Evolutionary conservation across 2,888 invertebrate species (phyloP), one percentile per base, ranked within the genome.

Genomic region (Phymatocera aterrima): DNA sequence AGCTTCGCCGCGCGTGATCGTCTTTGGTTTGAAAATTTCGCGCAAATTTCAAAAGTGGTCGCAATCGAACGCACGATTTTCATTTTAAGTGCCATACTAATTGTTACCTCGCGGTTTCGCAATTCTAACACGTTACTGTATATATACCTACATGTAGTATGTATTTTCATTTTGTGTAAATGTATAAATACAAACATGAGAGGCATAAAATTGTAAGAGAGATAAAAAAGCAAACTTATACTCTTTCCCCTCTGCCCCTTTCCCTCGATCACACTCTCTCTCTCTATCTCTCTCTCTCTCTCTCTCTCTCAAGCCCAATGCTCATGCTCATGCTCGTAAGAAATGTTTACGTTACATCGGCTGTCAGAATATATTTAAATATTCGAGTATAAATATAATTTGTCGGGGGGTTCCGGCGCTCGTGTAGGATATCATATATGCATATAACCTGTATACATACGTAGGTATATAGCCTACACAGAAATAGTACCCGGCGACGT

Each of bases 351-450:
- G n/a, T n/a, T n/a, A n/a, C 68, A 68, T 68, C 15, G 46, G 68
- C 68, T 68, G 68, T 12, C 54, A 77, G 85, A 87, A 86, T 87
- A 88, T 87, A 87, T 87, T 88, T 85, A 88, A 87, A 85, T 87
- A 87, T 86, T 86, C 87, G 84, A 85, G 87, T 87, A 86, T 86
- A 88, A 88, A 87, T 87, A 86, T 88, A 88, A 88, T 87, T 87
- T 87, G 87, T 88, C 86, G 86, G 86, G 80, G 82, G 61, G 54
- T 12, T 34, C n/a, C n/a, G 15, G 46, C 6, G 65, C 34, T 6
- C 4, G 51, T 6, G 64, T 21, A 24, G 64, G 18, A 31, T 37
- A 12, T 12, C 18, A 15, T 51, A 51, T 51, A n/a, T n/a, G n/a
- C n/a, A n/a, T n/a, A n/a, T n/a, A n/a, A 40, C 3, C 40, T 51